phyloP scores from a whole-genome alignment of 2,113 vertebrate species.

The Pyrgilauda ruficollis region DNA sequence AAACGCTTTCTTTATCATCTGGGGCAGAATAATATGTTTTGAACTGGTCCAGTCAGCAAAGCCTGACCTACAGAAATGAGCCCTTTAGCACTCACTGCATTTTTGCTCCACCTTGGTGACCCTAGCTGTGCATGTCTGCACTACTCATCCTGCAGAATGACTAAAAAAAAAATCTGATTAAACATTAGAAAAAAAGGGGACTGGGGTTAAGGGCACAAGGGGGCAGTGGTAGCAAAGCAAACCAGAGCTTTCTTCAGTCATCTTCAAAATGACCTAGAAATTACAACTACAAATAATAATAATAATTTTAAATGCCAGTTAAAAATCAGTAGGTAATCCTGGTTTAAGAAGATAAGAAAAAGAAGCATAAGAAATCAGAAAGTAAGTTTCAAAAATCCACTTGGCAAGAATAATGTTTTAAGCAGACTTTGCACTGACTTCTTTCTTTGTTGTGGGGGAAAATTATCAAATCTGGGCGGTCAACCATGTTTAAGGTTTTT shows the following conservation, averaged over 20 bases:
- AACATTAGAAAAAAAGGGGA: not conserved
- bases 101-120: not conserved
- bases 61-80: not conserved
- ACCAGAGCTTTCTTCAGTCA: not conserved
- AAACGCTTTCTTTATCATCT: not conserved
- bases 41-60: not conserved
- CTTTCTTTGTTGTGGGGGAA: not conserved
- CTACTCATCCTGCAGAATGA: not conserved
- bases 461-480: not conserved
- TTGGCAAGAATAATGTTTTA: not conserved
- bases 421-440: not conserved
- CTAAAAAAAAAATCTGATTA: not conserved
- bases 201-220: not conserved
- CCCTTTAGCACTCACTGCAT: not conserved
- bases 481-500: not conserved
- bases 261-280: not conserved
- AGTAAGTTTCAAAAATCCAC: not conserved
- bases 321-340: not conserved
- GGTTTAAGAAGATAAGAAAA: not conserved
- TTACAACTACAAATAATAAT: not conserved
- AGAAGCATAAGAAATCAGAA: not conserved
- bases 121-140: not conserved
- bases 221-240: not conserved
- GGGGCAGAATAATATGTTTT: not conserved
- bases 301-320: not conserved